A percentile compares a stretch with the other conserved stretches of the same genome.
These are phyloP conservation scores for Callyntrura guangdongensis DNA, from an alignment of 2,888 invertebrate genomes.

Conservation along the genomic window DNA sequence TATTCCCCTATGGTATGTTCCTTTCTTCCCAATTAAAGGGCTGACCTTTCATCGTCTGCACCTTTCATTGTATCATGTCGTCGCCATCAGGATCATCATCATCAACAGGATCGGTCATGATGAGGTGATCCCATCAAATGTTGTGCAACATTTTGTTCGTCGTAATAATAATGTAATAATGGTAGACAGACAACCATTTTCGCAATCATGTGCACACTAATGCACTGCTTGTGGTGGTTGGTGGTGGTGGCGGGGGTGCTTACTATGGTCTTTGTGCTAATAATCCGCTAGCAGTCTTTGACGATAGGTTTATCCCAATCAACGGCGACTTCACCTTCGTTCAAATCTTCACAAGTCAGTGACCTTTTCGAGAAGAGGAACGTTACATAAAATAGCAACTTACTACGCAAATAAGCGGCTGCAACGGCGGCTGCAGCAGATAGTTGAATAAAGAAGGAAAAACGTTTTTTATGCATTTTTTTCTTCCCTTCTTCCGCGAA, in stretches of 20 bases:
- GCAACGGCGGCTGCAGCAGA: neutral
- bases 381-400: neutral
- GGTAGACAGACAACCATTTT: constrained; percentile 1
- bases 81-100: neutral
- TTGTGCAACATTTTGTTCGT: constrained; percentile 24
- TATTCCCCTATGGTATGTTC: constrained; percentile 31
- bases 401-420: neutral
- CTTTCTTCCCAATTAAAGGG: constrained; percentile 50
- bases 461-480: constrained; percentile 57
- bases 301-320: constrained; percentile 1
- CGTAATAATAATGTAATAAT: neutral
- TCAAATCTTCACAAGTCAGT: constrained; percentile 34
- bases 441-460: neutral
- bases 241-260: neutral
- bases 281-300: neutral
- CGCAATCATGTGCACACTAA: constrained; percentile 15
- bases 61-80: neutral
- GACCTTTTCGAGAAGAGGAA: constrained; percentile 32
- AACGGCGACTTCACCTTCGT: constrained; percentile 32
- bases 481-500: constrained; percentile 10
- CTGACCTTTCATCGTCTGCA: constrained; percentile 10
- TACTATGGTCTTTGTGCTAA: neutral
- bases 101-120: constrained; percentile 21
- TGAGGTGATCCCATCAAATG: constrained; percentile 22
- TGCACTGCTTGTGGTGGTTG: too few relatives aligned